Evolutionary conservation across 2,797 vertebrate genomes (phyloP), one percentile per base, ranked within the genome.

Genomic region (Merluccius polli): DNA sequence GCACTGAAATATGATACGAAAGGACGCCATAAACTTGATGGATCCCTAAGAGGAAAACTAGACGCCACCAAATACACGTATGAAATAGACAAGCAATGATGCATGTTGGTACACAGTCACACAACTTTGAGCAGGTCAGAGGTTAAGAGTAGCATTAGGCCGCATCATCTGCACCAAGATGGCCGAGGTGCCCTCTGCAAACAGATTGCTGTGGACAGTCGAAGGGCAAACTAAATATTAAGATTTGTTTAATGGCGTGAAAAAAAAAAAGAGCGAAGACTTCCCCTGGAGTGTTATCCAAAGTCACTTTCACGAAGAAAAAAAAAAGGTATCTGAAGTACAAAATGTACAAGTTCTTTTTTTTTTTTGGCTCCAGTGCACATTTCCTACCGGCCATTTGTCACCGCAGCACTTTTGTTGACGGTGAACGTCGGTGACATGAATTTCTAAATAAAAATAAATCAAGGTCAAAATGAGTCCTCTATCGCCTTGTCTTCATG

Each of bases 401-500:
- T 65, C 59, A 65, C 27, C 59, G 59, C n/a, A 65, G 59, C 59
- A 65, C 59, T 65, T 65, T 65, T 12, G 59, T 65, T 65, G 59
- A 65, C 59, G 27, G 59, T 65, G 2, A 65, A 27, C 24, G 59
- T 24, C 9, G 59, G 59, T 27, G 24, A 65, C 59, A 65, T 65
- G 59, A 65, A 65, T 65, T 65, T 65, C 9, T 29, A 65, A 65
- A 65, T 65, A 65, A 27, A 65, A 65, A 24, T 65, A 65, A 65
- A 65, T 65, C 59, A 65, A 65, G 59, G 59, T 65, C 59, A 65
- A 24, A 6, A 27, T 24, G 11, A 27, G 59, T 27, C 59, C 9
- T 65, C n/a, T 10, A 27, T 27, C 59, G 2, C 24, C 24, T 65
- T 27, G n/a, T 24, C 9, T 48, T 65, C 59, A 12, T 27, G 59